phyloP scores from a whole-genome alignment of 2,113 vertebrate genomes.

The Callopanchax toddi region DNA sequence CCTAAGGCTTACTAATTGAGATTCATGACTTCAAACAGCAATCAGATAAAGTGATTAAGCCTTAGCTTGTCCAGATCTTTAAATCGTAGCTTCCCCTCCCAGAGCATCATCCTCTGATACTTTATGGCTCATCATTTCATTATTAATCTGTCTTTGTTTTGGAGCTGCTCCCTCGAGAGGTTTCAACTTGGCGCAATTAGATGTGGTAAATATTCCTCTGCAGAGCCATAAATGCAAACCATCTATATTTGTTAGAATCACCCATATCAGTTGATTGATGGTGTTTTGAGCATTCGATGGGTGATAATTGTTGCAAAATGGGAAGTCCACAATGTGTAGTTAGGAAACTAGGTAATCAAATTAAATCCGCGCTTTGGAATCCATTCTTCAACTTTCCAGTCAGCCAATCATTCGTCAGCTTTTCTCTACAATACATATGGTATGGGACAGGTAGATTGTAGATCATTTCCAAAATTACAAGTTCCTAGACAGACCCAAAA shows the following conservation, averaged over 20 bases:
- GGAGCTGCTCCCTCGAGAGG: constrained; percentile 50
- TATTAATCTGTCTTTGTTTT: constrained; percentile 72
- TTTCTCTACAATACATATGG: no score
- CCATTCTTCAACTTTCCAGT: not conserved
- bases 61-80: constrained; percentile 69
- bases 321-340: not conserved
- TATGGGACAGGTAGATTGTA: no score
- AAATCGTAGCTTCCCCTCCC: constrained; percentile 60
- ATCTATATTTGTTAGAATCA: constrained; percentile 37
- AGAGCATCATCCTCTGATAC: constrained; percentile 50
- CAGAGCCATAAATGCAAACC: constrained; percentile 52
- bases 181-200: constrained; percentile 47
- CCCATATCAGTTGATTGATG: not conserved
- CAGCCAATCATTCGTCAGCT: no score
- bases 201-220: constrained; percentile 58
- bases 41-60: constrained; percentile 73
- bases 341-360: not conserved
- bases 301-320: not conserved
- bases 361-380: not conserved
- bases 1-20: constrained; percentile 67
- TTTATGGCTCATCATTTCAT: constrained; percentile 62
- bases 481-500: no score
- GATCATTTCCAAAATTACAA: no score
- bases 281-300: not conserved
- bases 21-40: constrained; percentile 70